These are phyloP conservation scores for Pteria penguin DNA, from an alignment of 2,888 invertebrate genomes.

Conservation along the genomic window DNA sequence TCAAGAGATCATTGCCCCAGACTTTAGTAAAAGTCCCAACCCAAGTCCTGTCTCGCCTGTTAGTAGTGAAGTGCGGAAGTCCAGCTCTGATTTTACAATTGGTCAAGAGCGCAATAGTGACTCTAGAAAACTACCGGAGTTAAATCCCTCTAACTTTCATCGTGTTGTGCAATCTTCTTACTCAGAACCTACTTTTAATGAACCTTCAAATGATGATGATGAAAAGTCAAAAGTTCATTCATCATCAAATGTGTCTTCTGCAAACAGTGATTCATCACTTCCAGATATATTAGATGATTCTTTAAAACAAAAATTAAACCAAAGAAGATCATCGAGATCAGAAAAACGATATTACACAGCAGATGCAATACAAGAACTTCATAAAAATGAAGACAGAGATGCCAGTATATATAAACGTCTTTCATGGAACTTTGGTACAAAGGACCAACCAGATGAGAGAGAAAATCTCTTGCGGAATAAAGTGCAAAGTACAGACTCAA, in stretches of 20 bases:
- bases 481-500: slow-evolving; percentile 79
- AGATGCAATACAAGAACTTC: slow-evolving; percentile 85
- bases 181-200: slow-evolving; percentile 40
- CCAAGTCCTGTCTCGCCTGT: slow-evolving; percentile 33
- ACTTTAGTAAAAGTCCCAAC: slow-evolving; percentile 21
- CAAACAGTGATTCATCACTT: slow-evolving; percentile 53
- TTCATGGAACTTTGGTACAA: slow-evolving; percentile 83
- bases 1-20: not conserved
- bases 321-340: slow-evolving; percentile 68
- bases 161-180: slow-evolving; percentile 37
- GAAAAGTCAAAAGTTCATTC: slow-evolving; percentile 35
- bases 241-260: slow-evolving; percentile 39
- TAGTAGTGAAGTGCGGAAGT: slow-evolving; percentile 16
- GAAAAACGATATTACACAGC: slow-evolving; percentile 85
- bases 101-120: not conserved
- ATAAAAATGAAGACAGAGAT: slow-evolving; percentile 71
- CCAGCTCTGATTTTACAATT: slow-evolving; percentile 31
- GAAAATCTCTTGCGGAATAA: slow-evolving; percentile 69
- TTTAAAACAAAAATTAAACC: slow-evolving; percentile 73
- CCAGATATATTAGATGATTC: slow-evolving; percentile 67
- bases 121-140: not conserved
- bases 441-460: slow-evolving; percentile 65
- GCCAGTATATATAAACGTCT: slow-evolving; percentile 84
- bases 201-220: slow-evolving; percentile 11
- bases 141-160: slow-evolving; percentile 14